Percentiles rank a stretch among this genome's conserved stretches.
These are phyloP conservation scores for Delphinapterus leucas DNA, from an alignment of 2,113 vertebrate genomes.

Conservation along the genomic window DNA sequence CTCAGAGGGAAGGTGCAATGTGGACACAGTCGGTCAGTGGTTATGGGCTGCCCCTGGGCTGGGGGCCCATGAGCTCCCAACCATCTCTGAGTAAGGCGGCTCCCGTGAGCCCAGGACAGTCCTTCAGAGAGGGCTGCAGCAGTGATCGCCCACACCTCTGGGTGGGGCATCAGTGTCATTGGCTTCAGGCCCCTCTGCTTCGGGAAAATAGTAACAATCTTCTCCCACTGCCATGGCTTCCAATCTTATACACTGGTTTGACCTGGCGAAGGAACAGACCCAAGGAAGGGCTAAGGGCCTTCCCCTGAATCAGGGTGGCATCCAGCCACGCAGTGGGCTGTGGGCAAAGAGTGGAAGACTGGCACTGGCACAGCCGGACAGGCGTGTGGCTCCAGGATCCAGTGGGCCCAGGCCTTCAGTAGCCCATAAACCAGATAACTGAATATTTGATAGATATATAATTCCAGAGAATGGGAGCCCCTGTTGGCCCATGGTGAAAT, in stretches of 20 bases:
- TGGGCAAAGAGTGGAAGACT: neutral
- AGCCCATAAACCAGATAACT: slow-evolving; percentile 75
- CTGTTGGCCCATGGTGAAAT: slow-evolving; percentile 70
- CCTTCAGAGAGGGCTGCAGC: neutral
- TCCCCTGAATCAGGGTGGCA: neutral
- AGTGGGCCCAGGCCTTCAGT: slow-evolving; percentile 40
- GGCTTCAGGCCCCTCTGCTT: neutral
- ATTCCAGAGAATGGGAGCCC: slow-evolving; percentile 75
- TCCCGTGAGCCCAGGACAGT: neutral
- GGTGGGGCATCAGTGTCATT: no score
- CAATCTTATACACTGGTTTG: neutral
- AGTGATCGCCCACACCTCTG: neutral
- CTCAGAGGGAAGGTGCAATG: neutral
- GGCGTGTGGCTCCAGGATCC: slow-evolving; percentile 9
- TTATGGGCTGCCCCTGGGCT: neutral
- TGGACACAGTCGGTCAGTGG: neutral
- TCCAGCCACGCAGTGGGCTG: neutral
- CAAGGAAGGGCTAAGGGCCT: neutral
- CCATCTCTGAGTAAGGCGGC: neutral
- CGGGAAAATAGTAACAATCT: neutral
- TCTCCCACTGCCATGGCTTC: neutral
- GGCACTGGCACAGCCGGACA: neutral
- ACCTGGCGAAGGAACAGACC: neutral
- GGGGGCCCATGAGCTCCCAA: no score
- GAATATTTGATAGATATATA: slow-evolving; percentile 79